Base-by-base conservation (phyloP, 2,888 invertebrate species). In the Hypercompe scribonia region DNA sequence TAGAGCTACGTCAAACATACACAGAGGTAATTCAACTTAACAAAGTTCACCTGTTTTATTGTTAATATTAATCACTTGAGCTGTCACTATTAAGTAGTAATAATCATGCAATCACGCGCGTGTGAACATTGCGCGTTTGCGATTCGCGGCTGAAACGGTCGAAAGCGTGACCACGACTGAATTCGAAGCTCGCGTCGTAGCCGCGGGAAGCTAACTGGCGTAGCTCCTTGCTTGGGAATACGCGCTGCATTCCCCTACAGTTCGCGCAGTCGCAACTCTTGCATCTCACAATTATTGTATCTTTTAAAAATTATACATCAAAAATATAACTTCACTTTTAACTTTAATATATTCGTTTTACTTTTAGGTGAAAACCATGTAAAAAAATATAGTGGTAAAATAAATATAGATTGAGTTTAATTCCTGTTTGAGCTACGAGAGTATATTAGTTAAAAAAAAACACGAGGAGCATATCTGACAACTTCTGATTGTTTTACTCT, bases 191-290 rank as follows among this genome's bases (percentile, higher is more conserved):
- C 83, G 76, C 83, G 85, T 81, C 86, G 86, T 86, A 85, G 87
- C 88, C 82, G 89, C 90, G 87, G 86, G 81, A 84, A 89, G 82
- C 86, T 81, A 88, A 93, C 94, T 94, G 92, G 84, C 88, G 87
- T 86, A 86, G 82, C 82, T 73, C 86, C 84, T 83, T 83, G 84
- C 78, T 69, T 80, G 81, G 78, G 58, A 69, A 75, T 89, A 90
- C 89, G 87, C 81, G 87, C 89, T 89, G 86, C 90, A 87, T 85
- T 85, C 87, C 83, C 77, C 74, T 71, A 84, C 86, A 80, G 79
- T 86, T 88, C 93, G 94, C 95, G 95, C 95, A 94, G 94, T 85
- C 95, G 95, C 95, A 89, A 87, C 82, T 81, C 81, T 78, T 82
- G 78, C 83, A 79, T 72, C 77, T 79, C 71, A 73, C 42, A 39